These are phyloP conservation scores for Erpetoichthys calabaricus DNA, from an alignment of 2,797 vertebrate species.

Conservation along the genomic window DNA sequence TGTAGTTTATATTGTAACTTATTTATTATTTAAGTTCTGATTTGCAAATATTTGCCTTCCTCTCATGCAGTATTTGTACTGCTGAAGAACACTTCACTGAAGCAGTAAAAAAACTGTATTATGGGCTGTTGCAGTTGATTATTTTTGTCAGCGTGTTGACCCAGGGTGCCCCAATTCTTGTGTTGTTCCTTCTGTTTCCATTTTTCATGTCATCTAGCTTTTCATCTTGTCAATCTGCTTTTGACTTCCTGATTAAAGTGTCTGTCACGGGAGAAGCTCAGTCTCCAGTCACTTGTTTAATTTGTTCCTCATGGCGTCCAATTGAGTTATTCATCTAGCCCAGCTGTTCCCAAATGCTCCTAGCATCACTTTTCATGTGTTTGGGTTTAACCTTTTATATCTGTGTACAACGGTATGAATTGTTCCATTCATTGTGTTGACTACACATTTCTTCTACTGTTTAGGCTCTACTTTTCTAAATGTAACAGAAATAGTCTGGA, in stretches of 20 bases:
- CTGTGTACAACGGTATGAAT: slow-evolving; percentile 47
- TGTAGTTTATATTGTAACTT: too few relatives aligned
- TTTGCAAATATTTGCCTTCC: slow-evolving; percentile 56
- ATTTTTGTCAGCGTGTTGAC: slow-evolving; percentile 66
- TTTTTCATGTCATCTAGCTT: slow-evolving; percentile 70
- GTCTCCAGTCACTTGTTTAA: slow-evolving; percentile 62
- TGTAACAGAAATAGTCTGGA: slow-evolving; percentile 18
- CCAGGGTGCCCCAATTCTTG: slow-evolving; percentile 57
- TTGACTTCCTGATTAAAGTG: slow-evolving; percentile 71
- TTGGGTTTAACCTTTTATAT: slow-evolving; percentile 62
- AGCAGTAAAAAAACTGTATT: slow-evolving; percentile 53
- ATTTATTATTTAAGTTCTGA: too few relatives aligned
- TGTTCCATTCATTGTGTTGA: slow-evolving; percentile 49
- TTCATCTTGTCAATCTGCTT: slow-evolving; percentile 72
- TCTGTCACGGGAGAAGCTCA: slow-evolving; percentile 58
- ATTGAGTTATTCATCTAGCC: slow-evolving; percentile 63
- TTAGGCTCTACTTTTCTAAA: slow-evolving; percentile 29
- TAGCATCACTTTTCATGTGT: slow-evolving; percentile 54
- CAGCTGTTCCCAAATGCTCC: slow-evolving; percentile 65
- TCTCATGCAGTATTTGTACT: slow-evolving; percentile 47
- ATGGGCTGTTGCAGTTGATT: slow-evolving; percentile 62
- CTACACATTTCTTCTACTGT: slow-evolving; percentile 33
- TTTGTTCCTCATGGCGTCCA: slow-evolving; percentile 68
- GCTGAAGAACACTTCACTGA: slow-evolving; percentile 43
- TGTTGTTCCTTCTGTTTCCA: slow-evolving; percentile 67